Base-by-base conservation (phyloP, 2,797 vertebrate species). In the Pempheris klunzingeri region DNA sequence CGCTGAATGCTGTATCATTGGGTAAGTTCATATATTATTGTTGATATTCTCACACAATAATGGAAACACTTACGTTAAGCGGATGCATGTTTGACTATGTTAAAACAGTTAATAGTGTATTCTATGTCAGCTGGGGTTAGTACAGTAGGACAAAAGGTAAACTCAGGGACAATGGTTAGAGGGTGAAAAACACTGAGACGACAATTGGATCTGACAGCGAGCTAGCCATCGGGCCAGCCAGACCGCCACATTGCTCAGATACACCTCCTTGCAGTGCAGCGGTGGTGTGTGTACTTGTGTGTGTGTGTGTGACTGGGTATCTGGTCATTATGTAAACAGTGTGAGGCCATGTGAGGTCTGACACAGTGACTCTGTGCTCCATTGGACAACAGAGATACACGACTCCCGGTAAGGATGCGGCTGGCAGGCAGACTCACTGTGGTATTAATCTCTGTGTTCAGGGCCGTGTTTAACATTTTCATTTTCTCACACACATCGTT, bases 321-420 rank as follows among this genome's bases (percentile, higher is more conserved):
- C 53, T 59, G 69, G 60, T 44, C n/a, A 68, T 89, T 82, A 87
- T 78, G 71, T 77, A 83, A 91, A 85, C 76, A 70, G 58, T 64
- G 52, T 32, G 58, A 80, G 77, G 61, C 28, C 38, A 82, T 82
- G 74, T 70, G 67, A 88, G 68, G 71, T 10, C 77, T 69, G 76
- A 87, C 76, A 87, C 62, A 73, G 65, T 77, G 88, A 82, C 74
- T 72, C 84, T 74, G 49, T 77, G 77, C 73, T 77, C 59, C 38
- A 36, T 1, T 61, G 69, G 83, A 74, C 66, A 60, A 55, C 65
- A 82, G 26, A 64, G 59, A 71, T 39, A 52, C 57, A 59, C 11
- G 67, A 58, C 57, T 63, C 59, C 34, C 28, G 53, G 62, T 65
- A 32, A 59, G 43, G 50, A 44, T 49, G 34, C 79, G 41, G 49